Percentiles rank a stretch among this genome's conserved stretches.
Conservation (phyloP, 2,888 invertebrate genomes). For the Platycheirus albimanus region DNA sequence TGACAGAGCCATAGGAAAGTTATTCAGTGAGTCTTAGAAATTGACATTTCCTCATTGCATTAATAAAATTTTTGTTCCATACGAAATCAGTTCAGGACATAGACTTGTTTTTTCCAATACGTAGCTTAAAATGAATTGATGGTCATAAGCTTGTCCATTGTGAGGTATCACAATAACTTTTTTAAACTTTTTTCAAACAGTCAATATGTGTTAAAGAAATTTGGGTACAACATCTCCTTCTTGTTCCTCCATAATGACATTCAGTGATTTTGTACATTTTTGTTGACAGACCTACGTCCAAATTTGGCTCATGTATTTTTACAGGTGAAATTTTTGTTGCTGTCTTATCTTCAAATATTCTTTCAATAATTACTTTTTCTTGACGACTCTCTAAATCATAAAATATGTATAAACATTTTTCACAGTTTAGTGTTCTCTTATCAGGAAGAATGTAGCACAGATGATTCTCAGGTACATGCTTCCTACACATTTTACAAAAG, state of each 20-base stretch:
- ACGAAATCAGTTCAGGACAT: no score
- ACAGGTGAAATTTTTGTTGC: background rate
- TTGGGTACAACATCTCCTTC: background rate
- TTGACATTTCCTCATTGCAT: no score
- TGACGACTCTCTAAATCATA: conserved; percentile 33
- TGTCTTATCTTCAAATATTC: background rate
- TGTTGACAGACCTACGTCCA: conserved; percentile 27
- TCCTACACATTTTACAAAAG: background rate
- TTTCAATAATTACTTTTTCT: conserved; percentile 21
- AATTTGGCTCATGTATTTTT: conserved; percentile 22
- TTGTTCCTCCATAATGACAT: background rate
- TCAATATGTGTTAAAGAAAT: conserved; percentile 1
- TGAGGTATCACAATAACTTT: background rate
- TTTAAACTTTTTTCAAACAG: background rate
- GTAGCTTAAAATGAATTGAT: no score
- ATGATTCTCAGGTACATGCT: background rate
- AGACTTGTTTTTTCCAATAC: no score
- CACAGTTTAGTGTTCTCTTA: background rate
- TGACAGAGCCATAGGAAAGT: no score
- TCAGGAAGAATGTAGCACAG: conserved; percentile 4
- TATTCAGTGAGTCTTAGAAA: no score
- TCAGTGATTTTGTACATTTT: conserved; percentile 13
- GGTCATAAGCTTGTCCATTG: no score
- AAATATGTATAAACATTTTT: background rate
- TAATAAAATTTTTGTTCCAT: no score